These are phyloP conservation scores for Alosa sapidissima DNA, from an alignment of 2,797 vertebrate genomes.

Conservation along the genomic window DNA sequence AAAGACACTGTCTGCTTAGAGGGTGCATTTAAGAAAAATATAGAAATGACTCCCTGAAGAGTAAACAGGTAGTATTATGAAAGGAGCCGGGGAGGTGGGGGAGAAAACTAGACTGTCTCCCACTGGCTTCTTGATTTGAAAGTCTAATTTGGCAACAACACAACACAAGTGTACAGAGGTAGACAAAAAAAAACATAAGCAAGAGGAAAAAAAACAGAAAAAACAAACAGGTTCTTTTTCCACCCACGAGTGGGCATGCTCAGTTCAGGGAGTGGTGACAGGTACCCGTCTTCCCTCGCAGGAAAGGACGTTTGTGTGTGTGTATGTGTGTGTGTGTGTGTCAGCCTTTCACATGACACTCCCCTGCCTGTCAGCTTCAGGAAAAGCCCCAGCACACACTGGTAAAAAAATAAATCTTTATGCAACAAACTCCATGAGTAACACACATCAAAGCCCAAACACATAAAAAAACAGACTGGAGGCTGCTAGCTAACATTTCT, in stretches of 20 bases:
- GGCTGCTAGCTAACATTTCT: conserved; percentile 32
- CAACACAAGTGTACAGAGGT: conserved; percentile 74
- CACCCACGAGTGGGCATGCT: conserved; percentile 68
- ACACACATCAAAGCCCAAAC: conserved; percentile 48
- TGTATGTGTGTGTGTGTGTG: conserved; percentile 3
- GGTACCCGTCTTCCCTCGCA: conserved; percentile 59
- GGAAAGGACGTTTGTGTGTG: conserved; percentile 31
- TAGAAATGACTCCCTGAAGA: conserved; percentile 79
- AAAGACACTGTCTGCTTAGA: conserved; percentile 75
- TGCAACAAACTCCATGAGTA: conserved; percentile 41
- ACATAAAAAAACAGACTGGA: conserved; percentile 37
- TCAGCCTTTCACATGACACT: conserved; percentile 47
- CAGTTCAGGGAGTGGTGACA: conserved; percentile 65
- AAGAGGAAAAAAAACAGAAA: not conserved
- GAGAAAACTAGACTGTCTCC: conserved; percentile 73
- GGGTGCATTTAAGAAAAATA: conserved; percentile 74
- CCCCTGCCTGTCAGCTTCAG: conserved; percentile 52
- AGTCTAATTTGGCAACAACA: conserved; percentile 81
- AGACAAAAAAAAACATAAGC: conserved; percentile 76
- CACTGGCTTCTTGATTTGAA: conserved; percentile 80
- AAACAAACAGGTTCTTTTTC: conserved; percentile 74
- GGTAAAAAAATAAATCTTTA: conserved; percentile 49
- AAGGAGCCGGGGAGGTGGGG: conserved; percentile 56
- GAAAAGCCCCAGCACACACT: conserved; percentile 52
- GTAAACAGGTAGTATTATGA: conserved; percentile 84